phyloP scores from a whole-genome alignment of 2,888 invertebrate species.

The Pollenia angustigena region DNA sequence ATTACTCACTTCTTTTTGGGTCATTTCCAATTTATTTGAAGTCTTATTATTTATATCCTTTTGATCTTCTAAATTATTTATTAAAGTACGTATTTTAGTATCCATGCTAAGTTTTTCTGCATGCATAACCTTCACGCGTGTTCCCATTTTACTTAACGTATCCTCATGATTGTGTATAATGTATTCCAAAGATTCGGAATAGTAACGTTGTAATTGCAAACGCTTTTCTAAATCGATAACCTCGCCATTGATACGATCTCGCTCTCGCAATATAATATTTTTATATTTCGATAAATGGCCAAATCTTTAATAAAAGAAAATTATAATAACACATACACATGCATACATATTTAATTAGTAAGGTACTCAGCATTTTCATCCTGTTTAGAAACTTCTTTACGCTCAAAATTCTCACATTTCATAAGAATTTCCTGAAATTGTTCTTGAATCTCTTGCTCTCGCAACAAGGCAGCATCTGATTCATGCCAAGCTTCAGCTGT shows the following conservation, averaged over 20 bases:
- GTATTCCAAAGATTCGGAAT: slow-evolving; percentile 80
- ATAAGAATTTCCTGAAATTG: slow-evolving; percentile 78
- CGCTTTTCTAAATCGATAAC: slow-evolving; percentile 80
- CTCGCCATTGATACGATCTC: slow-evolving; percentile 81
- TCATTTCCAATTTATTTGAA: slow-evolving; percentile 75
- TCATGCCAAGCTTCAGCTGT: slow-evolving; percentile 80
- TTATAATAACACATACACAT: background rate
- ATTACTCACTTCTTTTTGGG: slow-evolving; percentile 75
- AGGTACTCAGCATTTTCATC: slow-evolving; percentile 79
- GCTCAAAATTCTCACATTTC: slow-evolving; percentile 78
- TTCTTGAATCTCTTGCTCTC: slow-evolving; percentile 81
- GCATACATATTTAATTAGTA: background rate
- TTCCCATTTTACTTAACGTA: slow-evolving; percentile 71
- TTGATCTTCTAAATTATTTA: slow-evolving; percentile 77
- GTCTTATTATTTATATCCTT: slow-evolving; percentile 77
- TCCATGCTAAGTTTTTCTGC: slow-evolving; percentile 74
- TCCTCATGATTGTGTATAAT: slow-evolving; percentile 79
- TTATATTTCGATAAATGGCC: slow-evolving; percentile 80
- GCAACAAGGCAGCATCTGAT: slow-evolving; percentile 78
- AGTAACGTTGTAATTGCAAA: slow-evolving; percentile 79
- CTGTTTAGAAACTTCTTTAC: slow-evolving; percentile 75
- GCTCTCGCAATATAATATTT: slow-evolving; percentile 81
- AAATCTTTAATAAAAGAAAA: slow-evolving; percentile 74
- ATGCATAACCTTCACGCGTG: slow-evolving; percentile 71
- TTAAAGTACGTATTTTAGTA: slow-evolving; percentile 72